Conservation (phyloP, 2,113 vertebrate species). For the Aphyosemion australe region DNA sequence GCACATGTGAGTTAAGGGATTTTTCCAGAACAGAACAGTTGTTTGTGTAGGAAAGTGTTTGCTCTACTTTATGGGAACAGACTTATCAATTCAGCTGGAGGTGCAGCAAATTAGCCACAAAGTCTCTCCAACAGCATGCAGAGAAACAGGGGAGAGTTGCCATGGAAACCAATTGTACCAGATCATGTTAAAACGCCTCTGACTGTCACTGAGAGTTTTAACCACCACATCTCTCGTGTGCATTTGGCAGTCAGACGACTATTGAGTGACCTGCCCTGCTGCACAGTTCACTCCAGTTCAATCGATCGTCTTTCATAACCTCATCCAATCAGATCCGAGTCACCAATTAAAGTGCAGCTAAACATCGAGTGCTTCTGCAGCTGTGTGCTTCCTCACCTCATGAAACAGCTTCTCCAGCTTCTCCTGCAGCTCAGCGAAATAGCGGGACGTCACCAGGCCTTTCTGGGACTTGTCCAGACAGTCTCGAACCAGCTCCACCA, state of each 20-base stretch:
- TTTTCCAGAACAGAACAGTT: background rate
- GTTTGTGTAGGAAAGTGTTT: slow-evolving; percentile 35
- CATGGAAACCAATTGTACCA: slow-evolving; percentile 70
- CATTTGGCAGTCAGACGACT: slow-evolving; percentile 25
- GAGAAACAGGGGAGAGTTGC: slow-evolving; percentile 58
- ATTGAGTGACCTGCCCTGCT: slow-evolving; percentile 23
- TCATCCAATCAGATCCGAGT: slow-evolving; percentile 1
- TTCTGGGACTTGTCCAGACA: slow-evolving; percentile 93
- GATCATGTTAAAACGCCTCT: slow-evolving; percentile 51
- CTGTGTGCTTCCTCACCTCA: slow-evolving; percentile 78
- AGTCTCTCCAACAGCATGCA: slow-evolving; percentile 66
- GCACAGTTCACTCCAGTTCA: background rate
- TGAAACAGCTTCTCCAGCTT: slow-evolving; percentile 94
- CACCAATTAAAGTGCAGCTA: slow-evolving; percentile 4
- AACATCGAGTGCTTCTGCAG: background rate
- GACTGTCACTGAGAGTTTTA: slow-evolving; percentile 34
- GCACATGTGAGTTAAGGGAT: too few relatives aligned
- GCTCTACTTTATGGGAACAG: slow-evolving; percentile 65
- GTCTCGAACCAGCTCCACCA: slow-evolving; percentile 92
- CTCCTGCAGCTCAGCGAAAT: slow-evolving; percentile 96
- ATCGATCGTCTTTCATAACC: slow-evolving; percentile 44
- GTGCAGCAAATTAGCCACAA: slow-evolving; percentile 52
- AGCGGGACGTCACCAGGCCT: slow-evolving; percentile 92
- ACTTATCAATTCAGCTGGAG: slow-evolving; percentile 77
- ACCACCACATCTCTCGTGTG: slow-evolving; percentile 20